phyloP scores from a whole-genome alignment of 1,140 invertebrate genomes.

The Condylostylus longicornis region DNA sequence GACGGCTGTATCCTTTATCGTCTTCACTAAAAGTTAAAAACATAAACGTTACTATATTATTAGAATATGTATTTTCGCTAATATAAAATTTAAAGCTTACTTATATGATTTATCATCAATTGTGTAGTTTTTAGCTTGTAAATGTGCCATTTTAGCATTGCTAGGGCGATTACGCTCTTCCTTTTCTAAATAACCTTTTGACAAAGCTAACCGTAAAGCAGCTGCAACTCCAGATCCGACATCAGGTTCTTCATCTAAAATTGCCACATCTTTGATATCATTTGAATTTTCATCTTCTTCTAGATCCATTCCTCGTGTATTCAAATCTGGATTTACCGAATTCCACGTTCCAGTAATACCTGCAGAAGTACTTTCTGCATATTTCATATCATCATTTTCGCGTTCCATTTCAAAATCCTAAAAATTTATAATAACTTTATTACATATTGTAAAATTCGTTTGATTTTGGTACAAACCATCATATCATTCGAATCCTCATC shows the following conservation, averaged over 20 bases:
- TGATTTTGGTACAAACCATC: conserved; percentile 40
- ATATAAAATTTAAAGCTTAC: conserved; percentile 34
- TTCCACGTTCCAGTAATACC: conserved; percentile 33
- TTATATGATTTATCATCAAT: conserved; percentile 91
- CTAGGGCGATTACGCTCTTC: conserved; percentile 57
- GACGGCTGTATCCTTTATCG: conserved; percentile 60
- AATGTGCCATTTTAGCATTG: conserved; percentile 50
- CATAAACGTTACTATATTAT: background rate
- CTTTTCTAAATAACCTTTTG: conserved; percentile 89
- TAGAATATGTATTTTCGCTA: background rate
- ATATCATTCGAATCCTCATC: conserved; percentile 71
- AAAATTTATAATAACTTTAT: conserved; percentile 14
- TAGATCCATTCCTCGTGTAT: conserved; percentile 22
- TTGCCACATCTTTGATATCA: conserved; percentile 45
- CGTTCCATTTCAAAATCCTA: conserved; percentile 17
- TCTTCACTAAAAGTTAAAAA: conserved; percentile 47
- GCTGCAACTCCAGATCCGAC: conserved; percentile 83
- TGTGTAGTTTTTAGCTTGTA: conserved; percentile 85
- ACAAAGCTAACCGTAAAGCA: conserved; percentile 80
- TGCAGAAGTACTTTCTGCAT: conserved; percentile 10
- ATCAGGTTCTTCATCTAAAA: conserved; percentile 89
- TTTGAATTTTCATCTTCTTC: conserved; percentile 21
- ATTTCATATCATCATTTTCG: conserved; percentile 17
- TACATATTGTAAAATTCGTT: too few relatives aligned
- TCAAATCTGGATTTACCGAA: conserved; percentile 34